These are phyloP conservation scores for Alviniconcha strummeri DNA, from an alignment of 2,888 invertebrate species.

Conservation along the genomic window DNA sequence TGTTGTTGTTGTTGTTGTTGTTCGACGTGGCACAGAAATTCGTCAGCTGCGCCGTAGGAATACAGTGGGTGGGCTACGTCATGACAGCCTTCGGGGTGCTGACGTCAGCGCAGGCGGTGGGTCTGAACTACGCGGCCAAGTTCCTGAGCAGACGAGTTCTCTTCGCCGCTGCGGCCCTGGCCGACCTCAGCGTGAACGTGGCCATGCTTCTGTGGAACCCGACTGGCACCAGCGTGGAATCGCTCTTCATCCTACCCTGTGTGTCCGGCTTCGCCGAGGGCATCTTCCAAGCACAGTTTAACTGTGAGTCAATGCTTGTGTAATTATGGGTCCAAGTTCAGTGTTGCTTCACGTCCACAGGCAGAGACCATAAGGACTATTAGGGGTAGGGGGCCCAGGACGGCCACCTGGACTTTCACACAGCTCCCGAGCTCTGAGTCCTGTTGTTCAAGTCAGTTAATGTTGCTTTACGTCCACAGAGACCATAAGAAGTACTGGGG, in stretches of 20 bases:
- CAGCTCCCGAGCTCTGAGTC: too few relatives aligned
- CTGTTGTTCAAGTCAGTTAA: too few relatives aligned
- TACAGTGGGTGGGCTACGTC: conserved; percentile 59
- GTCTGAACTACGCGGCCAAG: conserved; percentile 50
- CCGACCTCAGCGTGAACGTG: conserved; percentile 52
- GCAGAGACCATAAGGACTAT: too few relatives aligned
- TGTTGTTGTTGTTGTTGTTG: too few relatives aligned
- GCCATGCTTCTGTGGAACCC: conserved; percentile 54
- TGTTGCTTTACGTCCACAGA: too few relatives aligned
- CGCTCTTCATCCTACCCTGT: conserved; percentile 51
- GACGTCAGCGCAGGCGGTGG: conserved; percentile 53
- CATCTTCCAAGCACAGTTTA: conserved; percentile 62
- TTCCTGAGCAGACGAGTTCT: conserved; percentile 52
- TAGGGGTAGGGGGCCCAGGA: too few relatives aligned
- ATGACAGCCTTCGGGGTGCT: conserved; percentile 60
- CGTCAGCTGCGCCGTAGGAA: conserved; percentile 59
- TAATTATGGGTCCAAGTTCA: too few relatives aligned
- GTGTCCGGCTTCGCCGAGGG: conserved; percentile 58
- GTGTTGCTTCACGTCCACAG: too few relatives aligned
- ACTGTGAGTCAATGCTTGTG: conserved; percentile 41
- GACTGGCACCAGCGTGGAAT: conserved; percentile 31
- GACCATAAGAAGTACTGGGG: too few relatives aligned
- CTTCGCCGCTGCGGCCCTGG: conserved; percentile 48
- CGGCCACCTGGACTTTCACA: too few relatives aligned
- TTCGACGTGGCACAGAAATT: conserved; percentile 58